These are phyloP conservation scores for Lophotriccus pileatus DNA, from an alignment of 2,797 vertebrate genomes.

Conservation along the genomic window DNA sequence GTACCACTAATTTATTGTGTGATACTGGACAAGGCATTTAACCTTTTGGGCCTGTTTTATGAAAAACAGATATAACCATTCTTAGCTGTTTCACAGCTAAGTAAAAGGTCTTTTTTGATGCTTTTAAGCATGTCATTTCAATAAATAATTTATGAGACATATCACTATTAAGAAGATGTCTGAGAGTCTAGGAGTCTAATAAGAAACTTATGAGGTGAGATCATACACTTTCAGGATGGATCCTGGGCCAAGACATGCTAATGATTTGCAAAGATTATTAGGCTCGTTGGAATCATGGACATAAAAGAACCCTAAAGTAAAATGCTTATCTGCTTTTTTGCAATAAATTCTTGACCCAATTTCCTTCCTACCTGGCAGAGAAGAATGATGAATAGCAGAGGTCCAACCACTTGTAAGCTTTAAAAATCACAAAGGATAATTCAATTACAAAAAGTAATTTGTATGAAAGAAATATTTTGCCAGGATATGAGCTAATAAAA, in stretches of 20 bases:
- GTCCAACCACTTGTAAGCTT: neutral
- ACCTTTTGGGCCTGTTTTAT: constrained; percentile 5
- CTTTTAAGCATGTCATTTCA: constrained; percentile 23
- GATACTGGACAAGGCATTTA: constrained; percentile 4
- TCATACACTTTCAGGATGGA: constrained; percentile 24
- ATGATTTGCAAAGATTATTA: constrained; percentile 45
- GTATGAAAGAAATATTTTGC: neutral
- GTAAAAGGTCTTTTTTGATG: neutral
- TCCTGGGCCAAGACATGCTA: constrained; percentile 2
- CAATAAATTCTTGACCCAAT: constrained; percentile 21
- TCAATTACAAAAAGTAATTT: neutral
- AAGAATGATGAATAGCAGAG: constrained; percentile 15
- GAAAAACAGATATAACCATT: constrained; percentile 28
- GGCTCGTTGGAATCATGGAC: neutral
- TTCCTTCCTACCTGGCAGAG: constrained; percentile 20
- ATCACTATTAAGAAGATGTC: constrained; percentile 32
- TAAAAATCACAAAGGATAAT: neutral
- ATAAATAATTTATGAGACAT: constrained; percentile 18
- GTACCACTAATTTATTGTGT: constrained; percentile 21
- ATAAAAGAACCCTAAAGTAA: constrained; percentile 15
- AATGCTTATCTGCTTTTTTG: constrained; percentile 30
- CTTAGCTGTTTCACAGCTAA: constrained; percentile 15
- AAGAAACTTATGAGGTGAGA: constrained; percentile 50
- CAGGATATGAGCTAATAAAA: constrained; percentile 38
- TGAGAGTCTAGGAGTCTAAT: neutral